These are phyloP conservation scores for Notolepis coatsorum DNA, from an alignment of 2,797 vertebrate genomes.

Conservation along the genomic window DNA sequence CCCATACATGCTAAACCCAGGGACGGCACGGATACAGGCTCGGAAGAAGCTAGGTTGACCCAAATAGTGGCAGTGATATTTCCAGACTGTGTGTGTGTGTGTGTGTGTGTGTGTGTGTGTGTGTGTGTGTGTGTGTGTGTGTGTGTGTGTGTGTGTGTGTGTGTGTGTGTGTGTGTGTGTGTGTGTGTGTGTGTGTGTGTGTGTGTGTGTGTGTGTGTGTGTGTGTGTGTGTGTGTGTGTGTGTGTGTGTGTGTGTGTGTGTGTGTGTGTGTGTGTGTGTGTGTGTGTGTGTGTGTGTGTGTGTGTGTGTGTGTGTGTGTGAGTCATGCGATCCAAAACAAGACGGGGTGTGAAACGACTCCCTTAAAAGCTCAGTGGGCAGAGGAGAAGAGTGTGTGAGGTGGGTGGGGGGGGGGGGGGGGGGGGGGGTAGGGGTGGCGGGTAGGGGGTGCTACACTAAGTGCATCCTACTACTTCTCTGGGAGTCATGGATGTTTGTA, in stretches of 20 bases:
- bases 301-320: no score
- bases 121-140: no score
- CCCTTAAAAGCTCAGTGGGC: slow-evolving; percentile 53
- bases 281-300: no score
- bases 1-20: neutral
- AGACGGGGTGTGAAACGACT: slow-evolving; percentile 55
- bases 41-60: slow-evolving; percentile 52
- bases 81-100: no score
- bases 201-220: no score
- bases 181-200: no score
- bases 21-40: slow-evolving; percentile 35
- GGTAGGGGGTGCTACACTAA: neutral
- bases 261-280: no score
- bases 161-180: no score
- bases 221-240: no score
- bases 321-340: slow-evolving; percentile 64
- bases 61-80: slow-evolving; percentile 67
- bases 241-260: no score
- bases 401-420: slow-evolving; percentile 55
- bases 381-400: slow-evolving; percentile 35
- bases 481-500: neutral
- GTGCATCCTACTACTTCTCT: neutral
- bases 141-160: no score
- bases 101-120: no score
- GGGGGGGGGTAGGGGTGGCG: slow-evolving; percentile 37